Conservation (phyloP, 2,888 invertebrate genomes). For the Callyntrura guangdongensis region DNA sequence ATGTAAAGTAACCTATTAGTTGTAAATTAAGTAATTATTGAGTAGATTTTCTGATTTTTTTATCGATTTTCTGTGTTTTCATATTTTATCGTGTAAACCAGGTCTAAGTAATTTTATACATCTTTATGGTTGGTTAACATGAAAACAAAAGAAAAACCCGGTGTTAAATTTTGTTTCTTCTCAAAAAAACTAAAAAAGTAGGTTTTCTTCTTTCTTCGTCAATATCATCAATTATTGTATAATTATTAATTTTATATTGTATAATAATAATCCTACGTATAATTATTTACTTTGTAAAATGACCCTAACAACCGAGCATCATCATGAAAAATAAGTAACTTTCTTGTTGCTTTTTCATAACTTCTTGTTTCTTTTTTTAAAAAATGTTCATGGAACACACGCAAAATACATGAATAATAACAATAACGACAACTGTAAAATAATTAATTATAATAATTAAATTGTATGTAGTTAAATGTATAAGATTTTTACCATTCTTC, state of each 20-base stretch:
- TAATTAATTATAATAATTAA: conserved; percentile 45
- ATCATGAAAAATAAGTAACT: conserved; percentile 78
- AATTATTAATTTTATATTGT: conserved; percentile 8
- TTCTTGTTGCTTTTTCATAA: conserved; percentile 62
- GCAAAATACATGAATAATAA: conserved; percentile 73
- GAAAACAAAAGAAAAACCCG: conserved; percentile 63
- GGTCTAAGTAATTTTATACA: conserved; percentile 32
- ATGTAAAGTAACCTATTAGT: not conserved
- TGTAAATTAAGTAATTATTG: conserved; percentile 52
- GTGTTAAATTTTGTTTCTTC: conserved; percentile 47
- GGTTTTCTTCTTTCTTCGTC: conserved; percentile 45
- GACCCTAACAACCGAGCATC: conserved; percentile 77
- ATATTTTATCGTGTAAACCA: not conserved
- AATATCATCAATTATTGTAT: conserved; percentile 67
- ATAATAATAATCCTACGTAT: conserved; percentile 44
- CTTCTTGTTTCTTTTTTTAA: conserved; percentile 57
- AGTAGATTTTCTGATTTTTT: conserved; percentile 39
- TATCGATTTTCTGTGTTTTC: conserved; percentile 18
- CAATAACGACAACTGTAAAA: conserved; percentile 70
- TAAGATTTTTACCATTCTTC: conserved; percentile 70
- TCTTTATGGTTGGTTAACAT: conserved; percentile 61
- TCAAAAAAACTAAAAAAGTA: conserved; percentile 65
- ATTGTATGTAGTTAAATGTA: conserved; percentile 58
- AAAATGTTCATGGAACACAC: conserved; percentile 79
- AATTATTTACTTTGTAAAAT: conserved; percentile 66